These are phyloP conservation scores for Oxyura jamaicensis DNA, from an alignment of 2,113 vertebrate genomes.

Conservation along the genomic window DNA sequence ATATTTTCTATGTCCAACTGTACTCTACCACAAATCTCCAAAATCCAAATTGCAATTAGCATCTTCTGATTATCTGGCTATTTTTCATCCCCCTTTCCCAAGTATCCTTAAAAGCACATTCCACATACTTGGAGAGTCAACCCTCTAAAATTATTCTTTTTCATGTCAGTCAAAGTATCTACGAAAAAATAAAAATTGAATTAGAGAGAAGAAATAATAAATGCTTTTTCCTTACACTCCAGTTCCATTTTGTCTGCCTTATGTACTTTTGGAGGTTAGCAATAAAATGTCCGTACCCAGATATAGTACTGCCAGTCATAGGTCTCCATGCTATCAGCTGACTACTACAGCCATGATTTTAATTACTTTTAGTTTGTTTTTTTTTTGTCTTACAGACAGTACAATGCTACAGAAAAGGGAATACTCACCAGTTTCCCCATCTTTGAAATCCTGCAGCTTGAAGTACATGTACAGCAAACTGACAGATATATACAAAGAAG, in stretches of 20 bases:
- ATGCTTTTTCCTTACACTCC: neutral
- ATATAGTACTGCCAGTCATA: neutral
- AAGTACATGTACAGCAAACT: slow-evolving; percentile 93
- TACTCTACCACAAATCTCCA: neutral
- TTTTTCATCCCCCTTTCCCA: neutral
- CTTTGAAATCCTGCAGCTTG: slow-evolving; percentile 93
- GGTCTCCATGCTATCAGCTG: neutral
- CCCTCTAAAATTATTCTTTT: neutral
- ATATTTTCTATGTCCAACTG: neutral
- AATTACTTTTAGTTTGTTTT: neutral
- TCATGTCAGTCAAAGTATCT: neutral
- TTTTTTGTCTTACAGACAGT: neutral
- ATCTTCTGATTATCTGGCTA: neutral
- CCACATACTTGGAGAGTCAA: neutral
- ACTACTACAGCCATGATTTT: neutral
- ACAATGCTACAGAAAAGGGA: neutral
- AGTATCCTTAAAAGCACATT: neutral
- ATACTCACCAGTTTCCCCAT: slow-evolving; percentile 94
- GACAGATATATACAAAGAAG: slow-evolving; percentile 99
- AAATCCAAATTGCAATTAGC: neutral
- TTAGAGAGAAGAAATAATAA: neutral
- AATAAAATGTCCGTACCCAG: neutral
- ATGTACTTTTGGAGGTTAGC: neutral
- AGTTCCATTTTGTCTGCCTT: neutral
- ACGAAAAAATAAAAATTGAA: neutral